These are phyloP conservation scores for Ganaspis sp. DNA, from an alignment of 1,140 invertebrate species.

Conservation along the genomic window DNA sequence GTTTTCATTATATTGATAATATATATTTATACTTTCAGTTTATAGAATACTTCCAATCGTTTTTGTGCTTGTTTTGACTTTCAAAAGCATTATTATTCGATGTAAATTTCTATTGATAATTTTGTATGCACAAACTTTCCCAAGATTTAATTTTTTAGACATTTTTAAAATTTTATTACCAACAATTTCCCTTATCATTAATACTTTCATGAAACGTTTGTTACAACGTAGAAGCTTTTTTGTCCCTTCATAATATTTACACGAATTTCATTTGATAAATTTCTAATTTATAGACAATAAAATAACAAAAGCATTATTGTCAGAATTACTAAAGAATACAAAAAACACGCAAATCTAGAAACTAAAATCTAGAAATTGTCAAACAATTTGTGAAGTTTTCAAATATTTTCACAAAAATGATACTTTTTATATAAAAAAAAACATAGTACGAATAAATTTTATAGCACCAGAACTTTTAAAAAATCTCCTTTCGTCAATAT, in stretches of 20 bases:
- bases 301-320: neutral
- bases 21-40: conserved; percentile 72
- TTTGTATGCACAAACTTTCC: neutral
- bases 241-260: conserved; percentile 16
- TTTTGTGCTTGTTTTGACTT: conserved; percentile 60
- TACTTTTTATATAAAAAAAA: neutral
- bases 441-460: neutral
- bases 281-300: neutral
- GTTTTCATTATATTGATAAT: conserved; percentile 62
- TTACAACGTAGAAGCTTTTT: neutral
- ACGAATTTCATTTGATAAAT: neutral
- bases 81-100: conserved; percentile 67
- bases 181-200: conserved; percentile 4
- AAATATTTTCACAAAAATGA: neutral
- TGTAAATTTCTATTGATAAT: conserved; percentile 41
- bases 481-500: neutral
- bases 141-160: neutral
- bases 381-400: neutral
- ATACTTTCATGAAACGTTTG: conserved; percentile 22
- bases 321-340: neutral
- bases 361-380: neutral
- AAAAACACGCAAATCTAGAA: neutral
- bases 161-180: conserved; percentile 1
- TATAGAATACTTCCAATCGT: conserved; percentile 55
- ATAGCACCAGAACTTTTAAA: conserved; percentile 4